Base-by-base conservation (phyloP, 2,113 vertebrate genomes). In the Amazona vittata region DNA sequence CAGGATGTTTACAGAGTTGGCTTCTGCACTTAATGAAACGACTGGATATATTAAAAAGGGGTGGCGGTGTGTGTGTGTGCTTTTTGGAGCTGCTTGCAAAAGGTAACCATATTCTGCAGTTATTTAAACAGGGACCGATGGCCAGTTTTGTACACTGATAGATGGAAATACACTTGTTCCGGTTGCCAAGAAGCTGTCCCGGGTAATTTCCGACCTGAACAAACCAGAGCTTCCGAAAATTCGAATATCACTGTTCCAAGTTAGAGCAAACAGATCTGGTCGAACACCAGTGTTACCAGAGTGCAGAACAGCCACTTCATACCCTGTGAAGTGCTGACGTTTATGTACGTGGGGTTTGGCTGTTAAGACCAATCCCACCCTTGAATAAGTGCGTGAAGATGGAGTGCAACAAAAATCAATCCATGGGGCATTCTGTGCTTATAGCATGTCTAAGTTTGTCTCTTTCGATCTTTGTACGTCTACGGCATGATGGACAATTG, bases 11-110 rank as follows among this genome's bases (percentile, higher is more conserved):
- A 24, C 60, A 41, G 77, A 62, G 57, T 20, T 90, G 52, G 33
- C 33, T 55, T 69, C 44, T 67, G 50, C 63, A 57, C 35, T 35
- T 50, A 62, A 21, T 43, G 67, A 65, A 92, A 71, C 6, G 7
- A 31, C 28, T 52, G 41, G 37, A 14, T 49, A 22, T 47, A 26
- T 50, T 55, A n/a, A 43, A 17, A 33, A 25, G 9, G 10, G 7
- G n/a, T 37, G 37, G 9, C 35, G 35, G n/a, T 0, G 22, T 16
- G 3, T 7, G 8, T 9, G 7, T 7, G 20, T 31, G 15, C 15
- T 13, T 85, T 46, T 44, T 31, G 33, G 29, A 55, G 15, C 21
- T 41, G 5, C 33, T 47, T 31, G 31, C 60, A 43, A 68, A 75
- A 26, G 22, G 17, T 29, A n/a, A 14, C 24, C 5, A 1, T 39